Base-by-base conservation (phyloP, 2,888 invertebrate species). In the Athalia cordata region DNA sequence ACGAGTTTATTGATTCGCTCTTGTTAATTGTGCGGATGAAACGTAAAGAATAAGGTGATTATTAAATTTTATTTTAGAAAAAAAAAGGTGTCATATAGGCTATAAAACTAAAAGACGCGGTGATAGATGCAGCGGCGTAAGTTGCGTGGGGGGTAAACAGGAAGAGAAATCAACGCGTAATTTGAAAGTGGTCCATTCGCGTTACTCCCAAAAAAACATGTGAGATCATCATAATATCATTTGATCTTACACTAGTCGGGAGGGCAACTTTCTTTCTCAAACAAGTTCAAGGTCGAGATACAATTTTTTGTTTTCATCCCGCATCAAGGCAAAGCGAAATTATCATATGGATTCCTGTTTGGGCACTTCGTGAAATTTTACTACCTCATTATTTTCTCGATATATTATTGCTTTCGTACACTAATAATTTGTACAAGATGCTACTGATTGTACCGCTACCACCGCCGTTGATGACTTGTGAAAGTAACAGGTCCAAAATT, bases 211-310 rank as follows among this genome's bases (percentile, higher is more conserved):
- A 29, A 5, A 47, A 43, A 66, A 11, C 72, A 72, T 47, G 75
- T 64, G 62, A 75, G 75, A 61, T 75, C 75, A 50, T 79, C 68
- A 68, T 82, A 83, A 82, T 29, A 29, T 81, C 81, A 68, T 74
- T 78, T 81, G 65, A 75, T 64, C 75, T 75, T 50, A 62, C 62
- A 64, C 9, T 64, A 61, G 57, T 76, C 52, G 68, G 67, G 79
- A 52, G 76, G 8, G 57, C 79, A 65, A 83, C 83, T 84, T 84
- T 84, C 83, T 81, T 82, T 81, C 74, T 77, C 29, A 78, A 78
- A 79, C 80, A 82, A 81, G 83, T 83, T 84, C 83, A 84, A 84
- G 83, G 83, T 79, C 81, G 80, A 50, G 50, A 15, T 67, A 75
- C 4, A 5, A 47, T 59, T 57, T 59, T 72, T 59, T 72, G 15